Conservation (phyloP, 2,113 vertebrate species). For the Salminus brasiliensis region DNA sequence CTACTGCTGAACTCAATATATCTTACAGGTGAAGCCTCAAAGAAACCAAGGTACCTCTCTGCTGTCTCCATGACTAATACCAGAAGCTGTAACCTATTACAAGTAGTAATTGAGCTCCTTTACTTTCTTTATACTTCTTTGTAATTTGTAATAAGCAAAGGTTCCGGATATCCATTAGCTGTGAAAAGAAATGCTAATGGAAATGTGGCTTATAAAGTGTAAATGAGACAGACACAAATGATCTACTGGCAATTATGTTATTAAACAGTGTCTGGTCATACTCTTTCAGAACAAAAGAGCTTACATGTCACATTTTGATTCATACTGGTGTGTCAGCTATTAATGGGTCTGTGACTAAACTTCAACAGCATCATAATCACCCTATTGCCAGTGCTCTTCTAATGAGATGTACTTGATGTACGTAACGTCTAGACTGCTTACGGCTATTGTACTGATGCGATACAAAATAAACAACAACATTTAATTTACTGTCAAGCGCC, state of each 20-base stretch:
- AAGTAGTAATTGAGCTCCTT: background rate
- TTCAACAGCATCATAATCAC: background rate
- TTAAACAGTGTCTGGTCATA: background rate
- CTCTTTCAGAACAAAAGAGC: background rate
- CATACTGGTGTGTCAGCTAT: background rate
- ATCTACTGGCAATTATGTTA: background rate
- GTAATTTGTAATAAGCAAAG: background rate
- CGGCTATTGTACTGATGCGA: slow-evolving; percentile 3
- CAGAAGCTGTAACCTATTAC: too few relatives aligned
- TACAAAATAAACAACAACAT: slow-evolving; percentile 7
- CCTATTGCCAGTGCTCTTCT: slow-evolving; percentile 1
- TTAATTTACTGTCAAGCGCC: slow-evolving; percentile 13
- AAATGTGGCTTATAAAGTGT: background rate
- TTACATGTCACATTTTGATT: background rate
- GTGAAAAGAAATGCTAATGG: background rate
- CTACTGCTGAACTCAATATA: slow-evolving; percentile 57
- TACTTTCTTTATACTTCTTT: background rate
- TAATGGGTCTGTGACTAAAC: background rate
- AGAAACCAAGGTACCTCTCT: background rate
- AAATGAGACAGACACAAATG: background rate
- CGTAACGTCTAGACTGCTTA: background rate
- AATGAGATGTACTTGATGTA: background rate
- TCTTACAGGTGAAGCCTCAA: slow-evolving; percentile 32
- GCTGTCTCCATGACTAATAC: slow-evolving; percentile 25
- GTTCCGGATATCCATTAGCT: background rate